Percentiles rank a stretch among this genome's conserved stretches.
phyloP scores from a whole-genome alignment of 2,888 invertebrate species.

The Gortyna flavago region DNA sequence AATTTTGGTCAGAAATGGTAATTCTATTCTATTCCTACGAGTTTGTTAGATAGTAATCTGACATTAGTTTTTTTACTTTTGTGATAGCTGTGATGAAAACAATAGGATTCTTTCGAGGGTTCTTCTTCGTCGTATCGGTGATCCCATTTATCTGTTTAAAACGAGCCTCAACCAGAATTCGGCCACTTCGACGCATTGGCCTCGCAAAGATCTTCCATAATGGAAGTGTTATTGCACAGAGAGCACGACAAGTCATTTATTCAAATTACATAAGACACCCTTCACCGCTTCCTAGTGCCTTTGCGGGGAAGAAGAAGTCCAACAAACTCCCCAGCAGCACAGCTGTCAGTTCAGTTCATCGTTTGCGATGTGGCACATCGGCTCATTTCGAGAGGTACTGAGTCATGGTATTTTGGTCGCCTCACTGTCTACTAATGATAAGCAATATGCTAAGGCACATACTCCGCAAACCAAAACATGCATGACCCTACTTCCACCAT shows the following conservation, averaged over 20 bases:
- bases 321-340: too few species aligned
- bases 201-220: neutral
- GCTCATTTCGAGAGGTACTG: neutral
- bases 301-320: too few species aligned
- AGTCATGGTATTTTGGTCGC: neutral
- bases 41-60: neutral
- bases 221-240: neutral
- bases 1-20: neutral
- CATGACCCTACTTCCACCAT: constrained; percentile 26
- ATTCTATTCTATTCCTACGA: too few species aligned
- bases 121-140: neutral
- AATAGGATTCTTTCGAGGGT: neutral
- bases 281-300: too few species aligned
- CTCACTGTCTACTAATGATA: neutral
- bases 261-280: too few species aligned
- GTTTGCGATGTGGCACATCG: neutral
- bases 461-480: constrained; percentile 26
- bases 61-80: neutral
- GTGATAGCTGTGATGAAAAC: neutral
- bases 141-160: neutral
- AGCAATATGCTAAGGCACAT: constrained; percentile 22
- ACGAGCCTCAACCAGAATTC: neutral
- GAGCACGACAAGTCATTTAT: neutral
- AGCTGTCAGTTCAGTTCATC: neutral
- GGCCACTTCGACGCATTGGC: neutral